Conservation (phyloP, 1,140 invertebrate genomes). For the Eriosoma lanigerum region DNA sequence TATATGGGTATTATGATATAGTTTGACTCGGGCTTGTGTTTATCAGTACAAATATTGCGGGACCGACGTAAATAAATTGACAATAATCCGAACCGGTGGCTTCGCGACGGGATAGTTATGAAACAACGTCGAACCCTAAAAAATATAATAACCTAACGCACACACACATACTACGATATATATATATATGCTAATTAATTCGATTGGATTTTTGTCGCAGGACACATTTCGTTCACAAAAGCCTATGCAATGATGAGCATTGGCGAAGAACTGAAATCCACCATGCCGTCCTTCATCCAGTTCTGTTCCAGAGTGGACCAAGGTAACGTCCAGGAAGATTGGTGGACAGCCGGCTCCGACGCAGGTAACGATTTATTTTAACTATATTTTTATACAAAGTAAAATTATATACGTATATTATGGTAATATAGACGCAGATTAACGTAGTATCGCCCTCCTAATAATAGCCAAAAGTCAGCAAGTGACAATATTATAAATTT, state of each 20-base stretch:
- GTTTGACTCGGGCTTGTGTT: no score
- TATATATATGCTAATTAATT: no score
- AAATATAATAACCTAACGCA: no score
- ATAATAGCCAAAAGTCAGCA: no score
- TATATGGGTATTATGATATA: no score
- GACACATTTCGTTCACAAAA: not conserved
- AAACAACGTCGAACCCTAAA: slow-evolving; percentile 16
- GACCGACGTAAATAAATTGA: not conserved
- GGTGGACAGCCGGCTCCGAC: slow-evolving; percentile 34
- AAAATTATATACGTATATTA: no score
- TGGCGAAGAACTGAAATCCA: slow-evolving; percentile 44
- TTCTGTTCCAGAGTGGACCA: slow-evolving; percentile 42
- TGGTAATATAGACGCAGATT: no score
- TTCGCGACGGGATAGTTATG: slow-evolving; percentile 1
- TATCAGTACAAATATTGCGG: slow-evolving; percentile 43
- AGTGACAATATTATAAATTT: no score
- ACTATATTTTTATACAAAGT: no score
- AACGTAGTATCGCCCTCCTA: no score
- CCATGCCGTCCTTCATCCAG: slow-evolving; percentile 45
- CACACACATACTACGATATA: no score
- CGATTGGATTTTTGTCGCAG: not conserved
- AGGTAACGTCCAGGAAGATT: slow-evolving; percentile 8
- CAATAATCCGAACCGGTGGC: slow-evolving; percentile 7
- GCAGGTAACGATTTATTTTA: slow-evolving; percentile 43
- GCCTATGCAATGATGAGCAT: slow-evolving; percentile 46